Base-by-base conservation (phyloP, 2,113 vertebrate genomes). In the Gorilla gorilla region DNA sequence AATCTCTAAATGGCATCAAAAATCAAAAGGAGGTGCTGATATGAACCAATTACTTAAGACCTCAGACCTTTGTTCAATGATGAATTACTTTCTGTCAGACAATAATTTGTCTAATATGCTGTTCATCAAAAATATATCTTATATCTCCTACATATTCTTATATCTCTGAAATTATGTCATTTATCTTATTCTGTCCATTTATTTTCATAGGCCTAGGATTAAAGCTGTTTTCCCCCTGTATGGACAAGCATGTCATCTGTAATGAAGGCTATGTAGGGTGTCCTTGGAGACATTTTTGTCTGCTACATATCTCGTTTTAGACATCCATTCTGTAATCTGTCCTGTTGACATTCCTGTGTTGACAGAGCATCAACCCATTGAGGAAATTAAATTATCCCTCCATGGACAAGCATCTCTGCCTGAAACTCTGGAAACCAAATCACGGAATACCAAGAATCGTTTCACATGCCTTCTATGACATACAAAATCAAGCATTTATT, bases 401-500 rank as follows among this genome's bases (percentile, higher is more conserved):
- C 64, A 27, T 45, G 12, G 11, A 38, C 61, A 91, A 73, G 2
- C 17, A 48, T 48, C 55, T 90, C 80, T 93, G 32, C 40, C 43
- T n/a, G 2, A 79, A 87, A 92, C 14, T 80, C 80, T 81, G 52
- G 85, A 90, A 95, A 89, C 25, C 45, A 83, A 92, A 57, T 89
- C 45, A 84, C 17, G 20, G 40, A 61, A 73, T 17, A 43, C 43
- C 14, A 72, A 87, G 23, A 84, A 85, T 84, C 70, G 40, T 81
- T 78, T 88, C 66, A 48, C 8, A 45, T 50, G 40, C 88, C 93
- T 2, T 55, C 40, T 79, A 14, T 43, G 20, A 66, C 48, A 73
- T 91, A 43, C 18, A 75, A 87, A 95, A 52, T 32, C 50, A 0
- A 43, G 8, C 43, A 55, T 55, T 76, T 66, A 59, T 90, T 86